Percentiles rank a stretch among this genome's conserved stretches.
These are phyloP conservation scores for Petrocephalus schoutedeni DNA, from an alignment of 2,797 vertebrate species.

Conservation along the genomic window DNA sequence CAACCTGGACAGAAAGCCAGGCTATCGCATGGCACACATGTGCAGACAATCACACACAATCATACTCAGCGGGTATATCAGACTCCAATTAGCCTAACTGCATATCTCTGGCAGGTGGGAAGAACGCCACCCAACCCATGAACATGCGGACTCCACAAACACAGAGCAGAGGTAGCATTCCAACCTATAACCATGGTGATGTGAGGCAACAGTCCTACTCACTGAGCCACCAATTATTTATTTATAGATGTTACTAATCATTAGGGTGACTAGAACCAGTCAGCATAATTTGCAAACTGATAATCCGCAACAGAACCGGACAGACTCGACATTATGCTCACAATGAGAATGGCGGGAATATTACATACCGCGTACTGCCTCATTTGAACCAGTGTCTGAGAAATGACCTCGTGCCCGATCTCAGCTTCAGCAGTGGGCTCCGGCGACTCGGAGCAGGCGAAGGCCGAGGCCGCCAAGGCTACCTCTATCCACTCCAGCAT, in stretches of 20 bases:
- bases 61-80: background rate
- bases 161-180: background rate
- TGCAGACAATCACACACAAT: background rate
- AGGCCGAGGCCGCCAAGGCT: constrained; percentile 64
- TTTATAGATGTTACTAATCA: background rate
- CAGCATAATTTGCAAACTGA: background rate
- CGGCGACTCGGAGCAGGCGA: constrained; percentile 47
- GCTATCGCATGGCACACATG: background rate
- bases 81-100: background rate
- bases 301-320: background rate
- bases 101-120: background rate
- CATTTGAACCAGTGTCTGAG: constrained; percentile 71
- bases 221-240: background rate
- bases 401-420: constrained; percentile 65
- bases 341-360: background rate
- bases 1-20: background rate
- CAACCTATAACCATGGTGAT: no score
- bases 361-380: constrained; percentile 68
- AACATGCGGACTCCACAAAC: background rate
- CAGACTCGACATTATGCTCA: background rate
- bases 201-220: no score
- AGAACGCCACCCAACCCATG: background rate
- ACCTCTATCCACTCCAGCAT: constrained; percentile 77
- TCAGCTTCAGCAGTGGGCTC: constrained; percentile 41
- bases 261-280: background rate